Percentiles rank a stretch among this genome's conserved stretches.
These are phyloP conservation scores for Urocynchramus pylzowi DNA, from an alignment of 2,113 vertebrate genomes.

Conservation along the genomic window DNA sequence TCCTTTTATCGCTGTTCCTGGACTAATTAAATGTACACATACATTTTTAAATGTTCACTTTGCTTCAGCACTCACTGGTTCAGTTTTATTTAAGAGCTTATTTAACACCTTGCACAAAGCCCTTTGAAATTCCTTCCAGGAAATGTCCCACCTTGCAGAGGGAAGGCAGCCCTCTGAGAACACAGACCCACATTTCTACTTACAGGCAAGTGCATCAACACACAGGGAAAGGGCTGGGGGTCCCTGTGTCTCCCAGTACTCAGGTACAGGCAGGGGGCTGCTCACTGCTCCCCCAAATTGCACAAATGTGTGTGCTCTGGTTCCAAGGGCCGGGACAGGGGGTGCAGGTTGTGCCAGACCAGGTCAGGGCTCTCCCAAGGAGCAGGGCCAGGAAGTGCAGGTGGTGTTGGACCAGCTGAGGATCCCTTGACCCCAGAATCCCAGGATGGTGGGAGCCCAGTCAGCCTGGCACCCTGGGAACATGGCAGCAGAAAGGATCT, in stretches of 20 bases:
- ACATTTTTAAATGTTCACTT: constrained; percentile 55
- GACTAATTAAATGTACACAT: constrained; percentile 64
- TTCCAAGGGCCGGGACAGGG: not conserved
- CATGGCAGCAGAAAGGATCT: not conserved
- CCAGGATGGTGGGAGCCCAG: rapidly evolving
- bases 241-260: not conserved
- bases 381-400: not conserved
- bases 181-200: not conserved
- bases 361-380: rapidly evolving
- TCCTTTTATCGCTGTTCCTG: constrained; percentile 39
- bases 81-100: constrained; percentile 60
- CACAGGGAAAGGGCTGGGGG: rapidly evolving
- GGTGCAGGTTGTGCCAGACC: too few species aligned
- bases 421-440: not conserved
- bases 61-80: constrained; percentile 12
- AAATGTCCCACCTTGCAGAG: constrained; percentile 49
- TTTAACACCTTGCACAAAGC: constrained; percentile 62
- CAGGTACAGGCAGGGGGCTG: not conserved
- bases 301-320: not conserved
- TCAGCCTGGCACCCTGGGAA: not conserved
- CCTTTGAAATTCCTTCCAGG: constrained; percentile 61
- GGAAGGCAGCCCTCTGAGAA: not conserved
- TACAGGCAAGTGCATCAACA: not conserved
- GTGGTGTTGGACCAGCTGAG: not conserved
- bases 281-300: not conserved